Conservation (phyloP, 2,888 invertebrate genomes). For the Drosophila demipolita region DNA sequence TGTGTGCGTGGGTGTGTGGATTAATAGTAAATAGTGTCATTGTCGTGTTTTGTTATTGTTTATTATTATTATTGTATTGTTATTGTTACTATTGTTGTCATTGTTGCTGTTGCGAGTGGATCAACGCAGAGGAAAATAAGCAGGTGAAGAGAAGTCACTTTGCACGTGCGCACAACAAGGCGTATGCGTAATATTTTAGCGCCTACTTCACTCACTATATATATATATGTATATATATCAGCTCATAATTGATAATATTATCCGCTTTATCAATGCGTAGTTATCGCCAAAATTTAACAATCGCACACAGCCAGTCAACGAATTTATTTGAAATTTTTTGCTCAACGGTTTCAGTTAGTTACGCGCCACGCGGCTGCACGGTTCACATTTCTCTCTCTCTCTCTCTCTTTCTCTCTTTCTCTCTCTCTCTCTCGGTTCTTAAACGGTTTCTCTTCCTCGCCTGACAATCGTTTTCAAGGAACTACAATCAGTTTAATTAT, state of each 20-base stretch:
- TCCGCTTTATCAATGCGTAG: slow-evolving; percentile 61
- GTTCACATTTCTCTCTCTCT: slow-evolving; percentile 42
- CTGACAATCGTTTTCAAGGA: slow-evolving; percentile 21
- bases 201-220: not conserved
- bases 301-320: slow-evolving; percentile 6
- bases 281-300: slow-evolving; percentile 40
- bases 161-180: slow-evolving; percentile 42
- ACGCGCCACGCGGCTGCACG: slow-evolving; percentile 59
- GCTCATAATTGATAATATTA: slow-evolving; percentile 52
- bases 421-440: not conserved
- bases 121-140: too few species aligned
- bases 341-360: slow-evolving; percentile 57
- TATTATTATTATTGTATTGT: slow-evolving; percentile 35
- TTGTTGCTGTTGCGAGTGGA: slow-evolving; percentile 8
- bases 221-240: not conserved
- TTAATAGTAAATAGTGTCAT: slow-evolving; percentile 73
- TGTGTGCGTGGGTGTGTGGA: slow-evolving; percentile 22
- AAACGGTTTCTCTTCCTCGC: slow-evolving; percentile 5
- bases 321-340: slow-evolving; percentile 40
- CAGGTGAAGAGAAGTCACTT: slow-evolving; percentile 7
- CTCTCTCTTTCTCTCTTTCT: not conserved
- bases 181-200: slow-evolving; percentile 46
- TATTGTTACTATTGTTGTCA: not conserved
- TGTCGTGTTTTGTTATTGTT: slow-evolving; percentile 65
- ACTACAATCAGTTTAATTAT: slow-evolving; percentile 27